phyloP scores from a whole-genome alignment of 2,797 vertebrate species.

The Sandelia bainsii region DNA sequence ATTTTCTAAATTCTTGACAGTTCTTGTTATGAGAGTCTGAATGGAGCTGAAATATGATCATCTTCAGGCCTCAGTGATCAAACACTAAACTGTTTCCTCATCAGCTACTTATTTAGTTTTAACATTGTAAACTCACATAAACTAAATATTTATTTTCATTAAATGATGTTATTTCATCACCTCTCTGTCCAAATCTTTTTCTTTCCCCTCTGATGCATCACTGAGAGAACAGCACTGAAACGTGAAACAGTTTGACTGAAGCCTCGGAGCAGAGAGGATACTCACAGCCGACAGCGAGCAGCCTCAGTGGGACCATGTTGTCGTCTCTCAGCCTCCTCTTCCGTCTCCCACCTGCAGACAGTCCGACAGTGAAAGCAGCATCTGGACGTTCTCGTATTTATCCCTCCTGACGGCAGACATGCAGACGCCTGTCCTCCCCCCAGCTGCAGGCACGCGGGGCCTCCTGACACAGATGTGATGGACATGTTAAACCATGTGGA shows the following conservation, averaged over 20 bases:
- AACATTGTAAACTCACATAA: too few relatives aligned
- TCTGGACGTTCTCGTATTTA: slow-evolving; percentile 59
- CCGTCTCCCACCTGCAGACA: slow-evolving; percentile 47
- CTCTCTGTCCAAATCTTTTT: too few relatives aligned
- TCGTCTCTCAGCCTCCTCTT: slow-evolving; percentile 37
- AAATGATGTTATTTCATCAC: too few relatives aligned
- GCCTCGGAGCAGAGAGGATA: slow-evolving; percentile 13
- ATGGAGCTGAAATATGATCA: too few relatives aligned
- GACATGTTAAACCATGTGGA: slow-evolving; percentile 40
- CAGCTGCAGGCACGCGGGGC: slow-evolving; percentile 58
- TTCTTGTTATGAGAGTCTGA: too few relatives aligned
- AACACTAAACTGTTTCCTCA: too few relatives aligned
- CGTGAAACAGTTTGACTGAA: too few relatives aligned
- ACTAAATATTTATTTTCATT: too few relatives aligned
- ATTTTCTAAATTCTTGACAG: too few relatives aligned
- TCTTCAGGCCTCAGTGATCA: too few relatives aligned
- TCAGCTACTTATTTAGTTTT: too few relatives aligned
- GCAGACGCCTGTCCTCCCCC: slow-evolving; percentile 67
- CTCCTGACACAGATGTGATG: slow-evolving; percentile 66
- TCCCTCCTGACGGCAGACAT: slow-evolving; percentile 57
- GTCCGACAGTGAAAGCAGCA: slow-evolving; percentile 27
- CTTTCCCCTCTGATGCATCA: too few relatives aligned
- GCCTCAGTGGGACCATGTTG: slow-evolving; percentile 66
- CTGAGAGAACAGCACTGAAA: neutral
- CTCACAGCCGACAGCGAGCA: slow-evolving; percentile 71